These are phyloP conservation scores for Spinus pinus DNA, from an alignment of 2,797 vertebrate species.

Conservation along the genomic window DNA sequence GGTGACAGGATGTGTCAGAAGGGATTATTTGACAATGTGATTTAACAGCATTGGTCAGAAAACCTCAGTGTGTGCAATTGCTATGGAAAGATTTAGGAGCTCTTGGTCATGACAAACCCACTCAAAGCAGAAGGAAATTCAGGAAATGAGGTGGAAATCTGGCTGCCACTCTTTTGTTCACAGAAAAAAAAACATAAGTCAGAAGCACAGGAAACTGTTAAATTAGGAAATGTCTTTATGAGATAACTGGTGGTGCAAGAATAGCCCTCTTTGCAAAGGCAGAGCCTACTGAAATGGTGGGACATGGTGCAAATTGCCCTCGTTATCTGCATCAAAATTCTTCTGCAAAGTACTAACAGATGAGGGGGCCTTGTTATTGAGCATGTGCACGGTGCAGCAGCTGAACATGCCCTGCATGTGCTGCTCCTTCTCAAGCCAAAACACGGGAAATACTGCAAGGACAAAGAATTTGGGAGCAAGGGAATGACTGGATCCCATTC, in stretches of 20 bases:
- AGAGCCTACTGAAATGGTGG: neutral
- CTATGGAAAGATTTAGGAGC: conserved; percentile 24
- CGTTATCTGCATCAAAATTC: neutral
- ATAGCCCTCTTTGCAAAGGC: neutral
- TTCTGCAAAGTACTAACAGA: conserved; percentile 23
- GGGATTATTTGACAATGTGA: neutral
- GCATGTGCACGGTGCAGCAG: neutral
- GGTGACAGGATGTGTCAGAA: neutral
- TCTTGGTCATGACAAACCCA: neutral
- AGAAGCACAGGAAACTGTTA: conserved; percentile 48
- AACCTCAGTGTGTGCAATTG: neutral
- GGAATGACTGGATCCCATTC: neutral
- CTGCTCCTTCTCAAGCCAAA: neutral
- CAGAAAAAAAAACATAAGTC: conserved; percentile 5
- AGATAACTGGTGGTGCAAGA: conserved; percentile 44
- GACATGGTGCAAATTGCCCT: neutral
- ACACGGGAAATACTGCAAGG: neutral
- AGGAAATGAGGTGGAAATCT: conserved; percentile 41
- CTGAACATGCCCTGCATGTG: neutral
- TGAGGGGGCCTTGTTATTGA: neutral
- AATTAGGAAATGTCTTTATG: conserved; percentile 64
- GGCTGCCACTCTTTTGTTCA: neutral
- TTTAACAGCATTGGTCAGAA: conserved; percentile 8
- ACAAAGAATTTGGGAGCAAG: neutral
- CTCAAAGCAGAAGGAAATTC: conserved; percentile 13